Evolutionary conservation across 2,888 invertebrate genomes (phyloP).

Genomic region (Orthonychiurus folsomi): DNA sequence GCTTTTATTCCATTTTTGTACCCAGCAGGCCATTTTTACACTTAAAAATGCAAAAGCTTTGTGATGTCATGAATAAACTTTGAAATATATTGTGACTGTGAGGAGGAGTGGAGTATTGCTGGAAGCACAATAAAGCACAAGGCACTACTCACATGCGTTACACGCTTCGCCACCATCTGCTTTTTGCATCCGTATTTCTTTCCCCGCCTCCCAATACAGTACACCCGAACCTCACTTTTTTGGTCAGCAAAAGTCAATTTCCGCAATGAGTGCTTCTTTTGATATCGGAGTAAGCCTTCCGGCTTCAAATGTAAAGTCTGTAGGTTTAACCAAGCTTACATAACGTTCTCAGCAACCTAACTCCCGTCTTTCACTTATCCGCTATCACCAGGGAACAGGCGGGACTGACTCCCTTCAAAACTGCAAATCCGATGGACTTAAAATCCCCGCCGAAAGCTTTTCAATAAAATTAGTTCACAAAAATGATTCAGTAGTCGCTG

Average conservation of each 20-base stretch:
- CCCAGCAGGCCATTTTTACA: neutral
- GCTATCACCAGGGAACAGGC: no score
- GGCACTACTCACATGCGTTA: no score
- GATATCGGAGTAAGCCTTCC: neutral
- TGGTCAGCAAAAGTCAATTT: neutral
- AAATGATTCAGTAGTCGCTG: neutral
- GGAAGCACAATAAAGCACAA: neutral
- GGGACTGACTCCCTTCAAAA: no score
- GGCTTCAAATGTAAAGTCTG: neutral
- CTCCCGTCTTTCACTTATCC: no score
- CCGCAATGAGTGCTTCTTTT: neutral
- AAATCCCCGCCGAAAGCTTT: no score
- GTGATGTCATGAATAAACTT: neutral
- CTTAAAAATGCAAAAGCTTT: conserved; percentile 1
- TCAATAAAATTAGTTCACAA: neutral
- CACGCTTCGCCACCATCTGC: neutral
- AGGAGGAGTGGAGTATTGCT: neutral
- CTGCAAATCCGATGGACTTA: no score
- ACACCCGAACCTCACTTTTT: no score
- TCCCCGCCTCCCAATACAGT: no score
- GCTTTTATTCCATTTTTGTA: neutral
- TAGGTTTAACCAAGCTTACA: neutral
- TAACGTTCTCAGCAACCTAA: neutral
- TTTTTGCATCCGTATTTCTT: neutral
- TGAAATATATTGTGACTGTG: no score